Evolutionary conservation across 2,113 vertebrate genomes (phyloP), one percentile per base, ranked within the genome.

Genomic region (Ovibos moschatus): DNA sequence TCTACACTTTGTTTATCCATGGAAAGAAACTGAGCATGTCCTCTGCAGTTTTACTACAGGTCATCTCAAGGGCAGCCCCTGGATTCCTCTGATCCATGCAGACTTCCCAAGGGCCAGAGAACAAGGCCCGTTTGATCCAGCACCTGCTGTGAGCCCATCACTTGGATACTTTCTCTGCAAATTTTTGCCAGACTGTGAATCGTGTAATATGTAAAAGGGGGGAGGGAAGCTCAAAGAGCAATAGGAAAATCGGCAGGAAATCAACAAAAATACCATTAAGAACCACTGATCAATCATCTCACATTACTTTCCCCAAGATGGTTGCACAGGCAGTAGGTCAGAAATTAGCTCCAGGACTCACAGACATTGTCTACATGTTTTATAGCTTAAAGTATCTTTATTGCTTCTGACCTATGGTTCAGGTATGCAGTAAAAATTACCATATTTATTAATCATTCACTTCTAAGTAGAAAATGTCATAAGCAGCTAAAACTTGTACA

Each of bases 121-220:
- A 99, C 99, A 99, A 99, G 99, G 99, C 98, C 99, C 98, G 98
- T 99, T 99, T 99, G 99, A 99, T 99, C 99, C 99, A 99, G 99
- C 99, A 99, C 99, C 99, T 99, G 99, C 99, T 99, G 99, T 97
- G 99, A 99, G 98, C 98, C 99, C 99, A 99, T 99, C 99, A 99
- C 99, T 99, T 99, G 99, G 99, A 99, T 99, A 99, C 99, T 99
- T 99, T 98, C 85, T 94, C 95, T 98, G 91, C 99, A 99, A 99
- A 98, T 98, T 99, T 99, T 99, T 98, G 98, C 98, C 98, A 99
- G 99, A 98, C 98, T 98, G 97, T 98, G 98, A 98, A 98, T 92
- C 98, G 97, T 98, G 97, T 98, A 98, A 99, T 99, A 99, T 98
- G 98, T 99, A 99, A 99, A 98, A 51, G 33, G 55, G 3, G 6